A percentile compares a stretch with the other conserved stretches of the same genome.
Conservation (phyloP, 2,797 vertebrate species). For the Danio aesculapii region DNA sequence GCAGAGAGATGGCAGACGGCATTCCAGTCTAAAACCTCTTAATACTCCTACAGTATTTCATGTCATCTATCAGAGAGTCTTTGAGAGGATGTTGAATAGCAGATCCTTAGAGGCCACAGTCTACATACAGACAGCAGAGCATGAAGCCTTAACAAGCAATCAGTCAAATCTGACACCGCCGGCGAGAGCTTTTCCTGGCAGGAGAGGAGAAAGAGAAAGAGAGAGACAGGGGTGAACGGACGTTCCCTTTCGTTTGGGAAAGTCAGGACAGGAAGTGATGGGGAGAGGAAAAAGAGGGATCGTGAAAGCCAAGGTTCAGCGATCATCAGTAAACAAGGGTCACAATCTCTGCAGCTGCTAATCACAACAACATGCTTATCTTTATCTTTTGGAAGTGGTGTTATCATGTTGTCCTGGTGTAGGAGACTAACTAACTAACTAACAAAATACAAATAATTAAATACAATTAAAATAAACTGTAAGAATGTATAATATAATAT, state of each 20-base stretch:
- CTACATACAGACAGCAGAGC: constrained; percentile 67
- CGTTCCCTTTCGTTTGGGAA: constrained; percentile 60
- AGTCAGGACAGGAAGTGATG: constrained; percentile 75
- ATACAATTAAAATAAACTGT: too few species aligned
- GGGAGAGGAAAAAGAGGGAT: constrained; percentile 70
- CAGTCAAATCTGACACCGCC: constrained; percentile 66
- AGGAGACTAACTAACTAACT: too few species aligned
- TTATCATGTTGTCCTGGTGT: not conserved
- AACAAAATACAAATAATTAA: too few species aligned
- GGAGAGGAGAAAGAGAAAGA: constrained; percentile 66
- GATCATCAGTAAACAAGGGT: constrained; percentile 72
- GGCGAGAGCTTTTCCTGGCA: constrained; percentile 71
- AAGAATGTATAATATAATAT: too few species aligned
- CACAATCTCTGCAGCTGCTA: constrained; percentile 62
- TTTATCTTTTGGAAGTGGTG: not conserved
- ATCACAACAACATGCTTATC: constrained; percentile 61
- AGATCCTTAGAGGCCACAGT: constrained; percentile 48
- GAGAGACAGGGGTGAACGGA: constrained; percentile 63
- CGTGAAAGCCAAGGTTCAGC: constrained; percentile 76
- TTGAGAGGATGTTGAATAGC: constrained; percentile 50
- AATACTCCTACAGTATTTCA: constrained; percentile 67
- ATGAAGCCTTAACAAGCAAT: constrained; percentile 80
- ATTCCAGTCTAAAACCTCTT: constrained; percentile 70
- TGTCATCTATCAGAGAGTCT: constrained; percentile 61
- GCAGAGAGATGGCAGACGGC: constrained; percentile 61